Base-by-base conservation (phyloP, 1,140 invertebrate species). In the Aphelinus certus region DNA sequence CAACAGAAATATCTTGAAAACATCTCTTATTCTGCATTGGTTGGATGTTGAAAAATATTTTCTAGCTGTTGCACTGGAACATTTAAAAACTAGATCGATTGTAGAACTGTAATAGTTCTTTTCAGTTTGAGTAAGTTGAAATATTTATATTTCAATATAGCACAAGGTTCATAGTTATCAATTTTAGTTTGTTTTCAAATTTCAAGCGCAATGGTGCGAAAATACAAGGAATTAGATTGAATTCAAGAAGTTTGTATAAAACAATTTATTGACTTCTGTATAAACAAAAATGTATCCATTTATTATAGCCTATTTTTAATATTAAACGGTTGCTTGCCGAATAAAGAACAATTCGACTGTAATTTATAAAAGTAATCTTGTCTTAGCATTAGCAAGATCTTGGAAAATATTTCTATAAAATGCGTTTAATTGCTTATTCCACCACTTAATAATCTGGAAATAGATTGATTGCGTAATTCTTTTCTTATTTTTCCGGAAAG, bases 231-330 rank as follows among this genome's bases (percentile, higher is more conserved):
- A 26, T 26, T 26, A 26, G 26, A 26, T 26, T 26, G 26, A 26
- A 26, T 26, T 26, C 26, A 26, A 26, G 26, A 26, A 26, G 26
- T 26, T 26, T 26, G 26, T 77, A 77, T 71, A 77, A 77, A 77
- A 77, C 76, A 75, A 77, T 77, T 77, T 77, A 80, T 79, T 81
- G 75, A 75, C 71, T 79, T 78, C 75, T 68, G 75, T 81, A 76
- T 78, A 76, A 80, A 78, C 78, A 81, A 73, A 80, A 81, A 63
- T 78, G 65, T 73, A 77, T 76, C 45, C 47, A 69, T 77, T 53
- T 49, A 48, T 70, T 68, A 69, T 48, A 67, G 73, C 45, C 57
- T 76, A 55, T 46, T 77, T 74, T 57, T 55, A 73, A 64, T 26
- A 66, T 70, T 45, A 43, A 47, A 60, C 55, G 45, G 46, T 60